phyloP scores from a whole-genome alignment of 2,888 invertebrate genomes.

The Pecten maximus region DNA sequence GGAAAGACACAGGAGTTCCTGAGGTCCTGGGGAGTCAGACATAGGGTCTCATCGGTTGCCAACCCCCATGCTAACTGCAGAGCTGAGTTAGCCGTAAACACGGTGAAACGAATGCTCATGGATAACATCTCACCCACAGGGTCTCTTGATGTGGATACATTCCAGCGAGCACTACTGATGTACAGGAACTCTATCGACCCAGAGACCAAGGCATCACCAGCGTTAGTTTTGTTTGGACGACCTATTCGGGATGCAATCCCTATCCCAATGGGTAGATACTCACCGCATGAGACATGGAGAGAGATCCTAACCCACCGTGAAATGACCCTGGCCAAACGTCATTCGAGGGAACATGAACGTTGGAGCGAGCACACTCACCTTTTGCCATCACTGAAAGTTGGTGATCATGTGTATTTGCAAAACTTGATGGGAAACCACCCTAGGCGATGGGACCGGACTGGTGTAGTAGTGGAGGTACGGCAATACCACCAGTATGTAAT shows the following conservation, averaged over 20 bases:
- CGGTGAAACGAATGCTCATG: conserved; percentile 60
- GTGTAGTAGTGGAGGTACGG: too few species aligned
- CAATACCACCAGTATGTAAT: too few species aligned
- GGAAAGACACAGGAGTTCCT: conserved; percentile 56
- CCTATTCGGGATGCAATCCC: conserved; percentile 58
- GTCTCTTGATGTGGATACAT: conserved; percentile 53
- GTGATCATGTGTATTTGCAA: conserved; percentile 58
- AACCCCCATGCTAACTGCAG: conserved; percentile 59
- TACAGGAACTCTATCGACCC: conserved; percentile 58
- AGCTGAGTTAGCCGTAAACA: conserved; percentile 60
- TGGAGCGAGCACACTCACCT: conserved; percentile 53
- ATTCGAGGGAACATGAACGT: conserved; percentile 52
- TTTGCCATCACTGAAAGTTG: conserved; percentile 54
- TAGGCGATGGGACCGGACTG: conserved; percentile 56
- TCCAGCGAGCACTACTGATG: conserved; percentile 58
- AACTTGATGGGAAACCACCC: conserved; percentile 55
- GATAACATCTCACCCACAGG: conserved; percentile 55
- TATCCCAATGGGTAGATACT: conserved; percentile 54
- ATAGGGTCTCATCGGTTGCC: conserved; percentile 58
- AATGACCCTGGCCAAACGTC: conserved; percentile 50
- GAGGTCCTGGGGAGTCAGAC: conserved; percentile 55
- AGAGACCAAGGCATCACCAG: conserved; percentile 61
- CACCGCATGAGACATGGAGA: conserved; percentile 56
- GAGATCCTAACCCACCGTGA: conserved; percentile 49
- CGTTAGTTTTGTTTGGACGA: conserved; percentile 60